phyloP scores from a whole-genome alignment of 1,140 invertebrate species.

The Rhagoletis pomonella region DNA sequence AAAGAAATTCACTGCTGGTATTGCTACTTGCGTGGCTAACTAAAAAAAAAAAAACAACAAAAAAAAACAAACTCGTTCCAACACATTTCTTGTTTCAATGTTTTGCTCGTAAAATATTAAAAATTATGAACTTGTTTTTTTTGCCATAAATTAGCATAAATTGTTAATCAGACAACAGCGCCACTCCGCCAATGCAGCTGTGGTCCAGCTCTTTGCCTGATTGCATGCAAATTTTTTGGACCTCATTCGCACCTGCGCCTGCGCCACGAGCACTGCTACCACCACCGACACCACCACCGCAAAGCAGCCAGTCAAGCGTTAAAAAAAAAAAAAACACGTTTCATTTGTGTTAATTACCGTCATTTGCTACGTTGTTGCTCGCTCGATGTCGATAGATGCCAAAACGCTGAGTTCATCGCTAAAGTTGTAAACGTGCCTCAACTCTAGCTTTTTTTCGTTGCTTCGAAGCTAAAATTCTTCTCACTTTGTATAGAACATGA shows the following conservation, averaged over 20 bases:
- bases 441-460: not conserved
- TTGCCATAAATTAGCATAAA: constrained; percentile 41
- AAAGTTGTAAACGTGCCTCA: constrained; percentile 9
- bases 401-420: constrained; percentile 33
- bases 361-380: constrained; percentile 10
- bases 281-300: not conserved
- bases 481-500: not conserved
- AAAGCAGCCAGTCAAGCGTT: constrained; percentile 10
- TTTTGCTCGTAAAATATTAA: constrained; percentile 11
- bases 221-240: not conserved
- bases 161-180: constrained; percentile 1
- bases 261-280: not conserved
- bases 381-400: not conserved
- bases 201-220: not conserved
- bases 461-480: constrained; percentile 10
- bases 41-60: too few relatives aligned
- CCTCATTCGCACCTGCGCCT: constrained; percentile 2
- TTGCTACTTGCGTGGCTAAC: too few relatives aligned
- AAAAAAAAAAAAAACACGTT: constrained; percentile 36
- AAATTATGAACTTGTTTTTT: constrained; percentile 38
- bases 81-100: constrained; percentile 16
- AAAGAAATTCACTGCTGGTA: too few relatives aligned
- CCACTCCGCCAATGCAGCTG: not conserved
- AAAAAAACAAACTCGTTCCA: not conserved
- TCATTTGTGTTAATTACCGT: constrained; percentile 46